Evolutionary conservation across 2,888 invertebrate species (phyloP).

Genomic region (Tiliacea citrago): DNA sequence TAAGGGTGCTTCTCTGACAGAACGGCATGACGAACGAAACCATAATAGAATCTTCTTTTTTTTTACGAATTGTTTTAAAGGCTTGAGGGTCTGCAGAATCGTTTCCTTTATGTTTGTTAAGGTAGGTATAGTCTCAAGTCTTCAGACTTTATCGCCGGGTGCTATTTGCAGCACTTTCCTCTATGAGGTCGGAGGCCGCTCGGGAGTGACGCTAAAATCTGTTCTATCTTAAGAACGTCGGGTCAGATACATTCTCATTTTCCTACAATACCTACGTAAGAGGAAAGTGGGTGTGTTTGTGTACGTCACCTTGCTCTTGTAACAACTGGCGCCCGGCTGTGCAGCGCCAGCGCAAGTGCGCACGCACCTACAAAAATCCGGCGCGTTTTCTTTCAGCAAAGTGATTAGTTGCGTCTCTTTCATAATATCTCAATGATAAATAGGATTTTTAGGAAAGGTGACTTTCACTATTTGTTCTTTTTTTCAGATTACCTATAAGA

Average conservation of each 20-base stretch:
- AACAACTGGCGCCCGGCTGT: conserved; percentile 40
- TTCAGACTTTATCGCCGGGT: neutral
- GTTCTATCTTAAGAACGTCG: conserved; percentile 34
- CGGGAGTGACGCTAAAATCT: conserved; percentile 21
- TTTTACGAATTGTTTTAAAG: neutral
- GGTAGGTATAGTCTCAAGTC: neutral
- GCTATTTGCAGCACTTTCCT: conserved; percentile 30
- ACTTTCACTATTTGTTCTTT: conserved; percentile 27
- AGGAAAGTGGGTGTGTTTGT: conserved; percentile 56
- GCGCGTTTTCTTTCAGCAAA: conserved; percentile 36
- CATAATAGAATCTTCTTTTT: neutral
- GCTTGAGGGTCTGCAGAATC: too few species aligned
- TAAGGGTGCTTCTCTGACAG: neutral
- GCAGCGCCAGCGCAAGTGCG: conserved; percentile 37
- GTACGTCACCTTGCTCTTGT: conserved; percentile 49
- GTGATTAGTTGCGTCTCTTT: conserved; percentile 28
- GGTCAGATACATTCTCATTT: conserved; percentile 38
- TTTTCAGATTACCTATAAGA: neutral
- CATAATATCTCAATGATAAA: conserved; percentile 30
- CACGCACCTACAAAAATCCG: conserved; percentile 10
- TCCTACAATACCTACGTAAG: conserved; percentile 51
- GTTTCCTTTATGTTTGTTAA: neutral
- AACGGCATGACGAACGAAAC: neutral
- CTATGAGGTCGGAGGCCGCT: conserved; percentile 12
- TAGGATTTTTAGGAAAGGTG: conserved; percentile 28